Conservation (phyloP, 2,797 vertebrate genomes). For the Bovichtus variegatus region DNA sequence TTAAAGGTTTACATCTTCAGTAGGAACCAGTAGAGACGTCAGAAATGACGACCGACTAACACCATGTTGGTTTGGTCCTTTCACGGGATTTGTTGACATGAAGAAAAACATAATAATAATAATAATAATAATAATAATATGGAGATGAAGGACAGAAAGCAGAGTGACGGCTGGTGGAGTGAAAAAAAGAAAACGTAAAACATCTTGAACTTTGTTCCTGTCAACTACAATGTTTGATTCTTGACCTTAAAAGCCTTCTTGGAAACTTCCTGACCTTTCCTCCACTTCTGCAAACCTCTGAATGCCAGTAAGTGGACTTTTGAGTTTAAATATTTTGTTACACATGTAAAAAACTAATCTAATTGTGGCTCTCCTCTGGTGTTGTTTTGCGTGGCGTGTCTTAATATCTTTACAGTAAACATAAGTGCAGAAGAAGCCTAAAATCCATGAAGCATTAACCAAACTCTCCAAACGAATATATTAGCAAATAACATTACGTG, state of each 20-base stretch:
- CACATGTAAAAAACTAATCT: background rate
- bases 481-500: background rate
- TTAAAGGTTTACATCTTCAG: background rate
- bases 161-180: background rate
- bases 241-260: background rate
- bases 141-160: background rate
- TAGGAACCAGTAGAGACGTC: background rate
- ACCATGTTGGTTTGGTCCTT: slow-evolving; percentile 5
- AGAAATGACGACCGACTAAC: background rate
- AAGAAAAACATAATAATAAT: background rate
- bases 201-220: background rate
- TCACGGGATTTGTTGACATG: slow-evolving; percentile 17
- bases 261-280: background rate
- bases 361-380: too few species aligned
- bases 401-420: slow-evolving; percentile 1
- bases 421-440: slow-evolving; percentile 2
- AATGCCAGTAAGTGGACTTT: background rate
- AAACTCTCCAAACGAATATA: slow-evolving; percentile 10
- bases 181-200: background rate
- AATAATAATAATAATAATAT: background rate
- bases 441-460: background rate
- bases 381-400: background rate
- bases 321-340: background rate
- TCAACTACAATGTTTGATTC: slow-evolving; percentile 7
- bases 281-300: background rate